Conservation (phyloP, 2,797 vertebrate species). For the Alouatta caraya region DNA sequence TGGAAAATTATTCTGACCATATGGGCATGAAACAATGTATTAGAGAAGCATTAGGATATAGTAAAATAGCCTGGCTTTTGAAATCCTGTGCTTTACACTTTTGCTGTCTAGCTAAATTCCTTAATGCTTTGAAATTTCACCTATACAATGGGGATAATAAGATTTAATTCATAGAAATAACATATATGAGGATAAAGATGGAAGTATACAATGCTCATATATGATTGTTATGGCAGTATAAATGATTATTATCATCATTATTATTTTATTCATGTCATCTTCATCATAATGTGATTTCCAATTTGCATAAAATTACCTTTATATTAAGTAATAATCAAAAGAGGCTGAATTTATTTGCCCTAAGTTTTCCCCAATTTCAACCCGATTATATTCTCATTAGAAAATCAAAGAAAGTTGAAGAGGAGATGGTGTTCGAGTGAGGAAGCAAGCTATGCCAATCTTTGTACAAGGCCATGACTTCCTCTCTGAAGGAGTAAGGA, state of each 20-base stretch:
- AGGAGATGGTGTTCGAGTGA: neutral
- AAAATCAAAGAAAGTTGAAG: neutral
- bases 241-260: neutral
- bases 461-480: neutral
- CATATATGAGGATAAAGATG: neutral
- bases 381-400: neutral
- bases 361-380: neutral
- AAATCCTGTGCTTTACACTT: neutral
- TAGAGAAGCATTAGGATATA: neutral
- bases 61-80: neutral
- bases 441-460: neutral
- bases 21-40: neutral
- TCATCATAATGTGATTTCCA: neutral
- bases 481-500: neutral
- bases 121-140: neutral
- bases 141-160: neutral
- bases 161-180: neutral
- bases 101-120: neutral
- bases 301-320: neutral
- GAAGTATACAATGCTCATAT: neutral
- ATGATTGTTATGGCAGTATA: neutral
- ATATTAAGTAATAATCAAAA: neutral
- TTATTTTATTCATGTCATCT: neutral
- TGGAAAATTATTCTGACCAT: constrained; percentile 32
- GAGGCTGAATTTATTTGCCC: neutral